These are phyloP conservation scores for Euzetes globulus DNA, from an alignment of 2,888 invertebrate species.

Conservation along the genomic window DNA sequence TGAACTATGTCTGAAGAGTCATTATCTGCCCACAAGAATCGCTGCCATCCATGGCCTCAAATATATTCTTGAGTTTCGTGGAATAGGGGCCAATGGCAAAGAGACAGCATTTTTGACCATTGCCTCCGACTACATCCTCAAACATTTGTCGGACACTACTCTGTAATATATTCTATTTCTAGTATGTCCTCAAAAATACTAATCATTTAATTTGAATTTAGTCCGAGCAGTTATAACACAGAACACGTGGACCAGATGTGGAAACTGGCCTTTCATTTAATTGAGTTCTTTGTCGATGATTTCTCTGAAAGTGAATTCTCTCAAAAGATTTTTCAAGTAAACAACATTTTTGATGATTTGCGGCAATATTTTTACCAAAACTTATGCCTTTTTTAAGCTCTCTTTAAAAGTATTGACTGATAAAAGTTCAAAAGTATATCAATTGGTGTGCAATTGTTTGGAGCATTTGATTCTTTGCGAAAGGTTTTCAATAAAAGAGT, in stretches of 20 bases:
- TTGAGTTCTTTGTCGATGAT: conserved; percentile 56
- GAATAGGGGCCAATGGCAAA: conserved; percentile 44
- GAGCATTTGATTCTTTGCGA: conserved; percentile 58
- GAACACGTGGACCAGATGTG: conserved; percentile 64
- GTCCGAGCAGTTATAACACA: conserved; percentile 49
- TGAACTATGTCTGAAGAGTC: conserved; percentile 56
- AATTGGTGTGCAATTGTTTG: conserved; percentile 56
- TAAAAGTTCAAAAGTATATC: conserved; percentile 36
- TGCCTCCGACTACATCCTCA: conserved; percentile 48
- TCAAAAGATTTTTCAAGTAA: conserved; percentile 48
- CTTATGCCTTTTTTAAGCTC: neutral
- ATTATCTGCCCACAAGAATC: conserved; percentile 57
- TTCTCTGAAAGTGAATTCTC: conserved; percentile 56
- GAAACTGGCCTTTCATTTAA: conserved; percentile 65
- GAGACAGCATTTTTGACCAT: conserved; percentile 46
- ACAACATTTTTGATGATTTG: neutral
- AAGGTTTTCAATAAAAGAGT: conserved; percentile 54
- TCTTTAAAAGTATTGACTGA: conserved; percentile 15
- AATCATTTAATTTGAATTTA: conserved; percentile 28
- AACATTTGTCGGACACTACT: conserved; percentile 45
- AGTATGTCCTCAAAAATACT: neutral
- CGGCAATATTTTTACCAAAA: neutral
- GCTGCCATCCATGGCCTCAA: conserved; percentile 60
- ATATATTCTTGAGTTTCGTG: conserved; percentile 56
- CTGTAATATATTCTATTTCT: conserved; percentile 43